Percentiles rank a stretch among this genome's conserved stretches.
phyloP scores from a whole-genome alignment of 2,113 vertebrate genomes.

The Probosciger aterrimus region DNA sequence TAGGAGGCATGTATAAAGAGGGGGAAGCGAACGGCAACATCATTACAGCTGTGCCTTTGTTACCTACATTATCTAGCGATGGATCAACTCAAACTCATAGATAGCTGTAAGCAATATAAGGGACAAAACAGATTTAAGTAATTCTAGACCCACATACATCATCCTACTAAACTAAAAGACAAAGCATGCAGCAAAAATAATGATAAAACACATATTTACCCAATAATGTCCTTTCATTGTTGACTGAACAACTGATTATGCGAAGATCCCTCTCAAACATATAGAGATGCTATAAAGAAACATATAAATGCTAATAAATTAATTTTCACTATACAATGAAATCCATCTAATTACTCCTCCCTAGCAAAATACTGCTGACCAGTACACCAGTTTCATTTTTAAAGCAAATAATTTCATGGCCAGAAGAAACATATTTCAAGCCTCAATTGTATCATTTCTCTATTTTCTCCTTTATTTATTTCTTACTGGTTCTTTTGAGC shows the following conservation, averaged over 20 bases:
- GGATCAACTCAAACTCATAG: neutral
- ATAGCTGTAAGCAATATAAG: neutral
- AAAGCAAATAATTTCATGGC: neutral
- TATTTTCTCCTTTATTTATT: neutral
- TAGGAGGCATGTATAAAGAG: neutral
- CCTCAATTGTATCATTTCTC: neutral
- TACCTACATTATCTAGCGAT: neutral
- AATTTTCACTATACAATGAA: neutral
- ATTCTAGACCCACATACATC: neutral
- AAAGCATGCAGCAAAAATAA: neutral
- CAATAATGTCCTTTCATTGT: constrained; percentile 88
- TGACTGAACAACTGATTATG: constrained; percentile 91
- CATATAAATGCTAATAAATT: neutral
- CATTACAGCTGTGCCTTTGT: neutral
- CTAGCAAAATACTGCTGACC: neutral
- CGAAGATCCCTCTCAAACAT: constrained; percentile 88
- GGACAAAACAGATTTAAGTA: neutral
- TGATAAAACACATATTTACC: constrained; percentile 75
- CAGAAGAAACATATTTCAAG: neutral
- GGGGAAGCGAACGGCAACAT: neutral
- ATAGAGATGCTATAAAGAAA: constrained; percentile 85
- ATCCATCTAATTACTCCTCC: neutral
- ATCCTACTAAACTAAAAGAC: neutral
- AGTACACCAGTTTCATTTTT: neutral
- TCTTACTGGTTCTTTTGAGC: neutral